Base-by-base conservation (phyloP, 2,888 invertebrate species). In the Latrodectus hesperus region DNA sequence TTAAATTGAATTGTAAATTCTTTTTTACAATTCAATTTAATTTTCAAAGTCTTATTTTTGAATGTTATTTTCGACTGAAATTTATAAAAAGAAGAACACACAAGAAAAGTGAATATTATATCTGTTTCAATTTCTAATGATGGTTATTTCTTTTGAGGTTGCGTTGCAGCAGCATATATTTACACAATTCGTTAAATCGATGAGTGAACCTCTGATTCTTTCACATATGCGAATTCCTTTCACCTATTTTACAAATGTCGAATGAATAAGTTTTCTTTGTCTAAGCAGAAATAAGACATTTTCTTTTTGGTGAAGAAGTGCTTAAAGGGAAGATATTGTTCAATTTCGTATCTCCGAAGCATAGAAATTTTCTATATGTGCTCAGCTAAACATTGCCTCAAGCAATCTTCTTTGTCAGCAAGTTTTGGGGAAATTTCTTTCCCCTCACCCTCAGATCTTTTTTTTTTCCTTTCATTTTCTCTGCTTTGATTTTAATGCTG, bases 201-300 rank as follows among this genome's bases (percentile, higher is more conserved):
- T 81, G 76, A 81, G 80, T 86, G 80, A 77, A 49, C 76, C 51
- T 65, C 71, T 71, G 76, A 81, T 86, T 38, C 38, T 38, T 38
- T 38, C 38, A 38, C 38, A 38, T 38, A 38, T 38, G 38, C 38
- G 38, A 38, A 38, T 86, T 81, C 85, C 75, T 81, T 86, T 76
- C 64, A 17, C 55, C 49, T 49, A 80, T 75, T 85, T 75, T 72
- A 10, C 53, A 77, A 77, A 81, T 86, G 76, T 77, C 76, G 67
- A 77, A 75, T 86, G 85, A 86, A 86, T 80, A 72, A 70, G 70
- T 86, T 84, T 81, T 86, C 81, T 86, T 86, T 86, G 86, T 86
- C 86, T 86, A 81, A 86, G 80, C 81, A 81, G 81, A 86, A 86
- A 81, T 81, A 75, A 65, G 49, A 51, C 65, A 53, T 81, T 86